Evolutionary conservation across 2,888 invertebrate genomes (phyloP).

Genomic region (Xiphydria camelus): DNA sequence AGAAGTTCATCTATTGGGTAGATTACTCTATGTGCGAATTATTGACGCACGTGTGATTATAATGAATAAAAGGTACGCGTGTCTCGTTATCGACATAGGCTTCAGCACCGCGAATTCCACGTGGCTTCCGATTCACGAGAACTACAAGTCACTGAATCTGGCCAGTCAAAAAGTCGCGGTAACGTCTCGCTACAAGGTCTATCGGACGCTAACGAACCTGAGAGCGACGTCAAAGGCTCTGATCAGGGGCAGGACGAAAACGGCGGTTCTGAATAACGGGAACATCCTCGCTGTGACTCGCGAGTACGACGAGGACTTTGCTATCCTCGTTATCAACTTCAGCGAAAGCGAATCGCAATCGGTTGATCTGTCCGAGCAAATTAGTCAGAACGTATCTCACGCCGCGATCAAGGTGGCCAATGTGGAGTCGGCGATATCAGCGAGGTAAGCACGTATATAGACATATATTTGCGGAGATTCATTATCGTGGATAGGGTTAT

Average conservation of each 20-base stretch:
- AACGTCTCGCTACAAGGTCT: slow-evolving; percentile 67
- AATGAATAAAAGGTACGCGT: too few species aligned
- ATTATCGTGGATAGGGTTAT: background rate
- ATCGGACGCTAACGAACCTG: slow-evolving; percentile 62
- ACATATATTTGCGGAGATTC: background rate
- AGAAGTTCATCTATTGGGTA: too few species aligned
- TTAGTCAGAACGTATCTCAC: slow-evolving; percentile 55
- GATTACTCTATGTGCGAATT: too few species aligned
- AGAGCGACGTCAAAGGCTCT: slow-evolving; percentile 60
- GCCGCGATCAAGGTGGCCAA: slow-evolving; percentile 59
- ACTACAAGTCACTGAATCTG: slow-evolving; percentile 66
- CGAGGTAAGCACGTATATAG: slow-evolving; percentile 57
- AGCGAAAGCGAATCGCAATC: slow-evolving; percentile 59
- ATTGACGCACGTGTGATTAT: too few species aligned
- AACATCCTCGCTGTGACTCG: slow-evolving; percentile 29
- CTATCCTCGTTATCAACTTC: slow-evolving; percentile 50
- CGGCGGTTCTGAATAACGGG: slow-evolving; percentile 60
- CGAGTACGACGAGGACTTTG: slow-evolving; percentile 7
- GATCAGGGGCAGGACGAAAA: slow-evolving; percentile 61
- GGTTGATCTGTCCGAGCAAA: slow-evolving; percentile 62
- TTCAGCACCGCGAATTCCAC: slow-evolving; percentile 63
- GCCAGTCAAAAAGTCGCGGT: slow-evolving; percentile 56
- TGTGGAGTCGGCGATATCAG: slow-evolving; percentile 58
- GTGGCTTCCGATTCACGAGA: slow-evolving; percentile 72
- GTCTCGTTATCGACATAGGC: too few species aligned